Percentiles rank a stretch among this genome's conserved stretches.
phyloP scores from a whole-genome alignment of 2,113 vertebrate genomes.

The Gymnarchus niloticus region DNA sequence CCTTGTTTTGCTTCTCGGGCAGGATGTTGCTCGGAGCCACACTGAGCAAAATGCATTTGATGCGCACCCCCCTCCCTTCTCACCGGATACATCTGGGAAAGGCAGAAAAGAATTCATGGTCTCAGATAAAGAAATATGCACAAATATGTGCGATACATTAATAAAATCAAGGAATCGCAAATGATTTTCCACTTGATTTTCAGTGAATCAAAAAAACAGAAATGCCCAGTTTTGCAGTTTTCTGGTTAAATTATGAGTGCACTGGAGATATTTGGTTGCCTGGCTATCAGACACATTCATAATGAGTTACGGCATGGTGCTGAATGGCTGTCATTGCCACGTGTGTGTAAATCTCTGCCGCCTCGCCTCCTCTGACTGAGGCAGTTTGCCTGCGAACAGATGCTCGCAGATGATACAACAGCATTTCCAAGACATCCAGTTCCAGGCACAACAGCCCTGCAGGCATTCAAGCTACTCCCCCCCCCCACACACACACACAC shows the following conservation, averaged over 20 bases:
- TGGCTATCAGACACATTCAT: neutral
- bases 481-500: too few relatives aligned
- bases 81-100: neutral
- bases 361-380: neutral
- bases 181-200: neutral
- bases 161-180: neutral
- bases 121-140: neutral
- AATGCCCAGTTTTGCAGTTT: neutral
- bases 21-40: neutral
- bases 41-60: neutral
- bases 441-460: neutral
- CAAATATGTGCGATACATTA: neutral
- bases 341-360: neutral
- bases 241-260: neutral
- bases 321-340: neutral
- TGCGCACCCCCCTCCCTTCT: neutral
- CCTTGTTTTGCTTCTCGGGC: neutral
- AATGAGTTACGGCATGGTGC: neutral
- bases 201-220: neutral
- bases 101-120: constrained; percentile 12
- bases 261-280: neutral
- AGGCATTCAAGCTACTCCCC: neutral
- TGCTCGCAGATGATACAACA: neutral
- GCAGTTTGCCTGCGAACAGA: neutral
- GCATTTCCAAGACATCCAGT: neutral